Conservation (phyloP, 2,888 invertebrate species). For the Psococerastis gibbosa region DNA sequence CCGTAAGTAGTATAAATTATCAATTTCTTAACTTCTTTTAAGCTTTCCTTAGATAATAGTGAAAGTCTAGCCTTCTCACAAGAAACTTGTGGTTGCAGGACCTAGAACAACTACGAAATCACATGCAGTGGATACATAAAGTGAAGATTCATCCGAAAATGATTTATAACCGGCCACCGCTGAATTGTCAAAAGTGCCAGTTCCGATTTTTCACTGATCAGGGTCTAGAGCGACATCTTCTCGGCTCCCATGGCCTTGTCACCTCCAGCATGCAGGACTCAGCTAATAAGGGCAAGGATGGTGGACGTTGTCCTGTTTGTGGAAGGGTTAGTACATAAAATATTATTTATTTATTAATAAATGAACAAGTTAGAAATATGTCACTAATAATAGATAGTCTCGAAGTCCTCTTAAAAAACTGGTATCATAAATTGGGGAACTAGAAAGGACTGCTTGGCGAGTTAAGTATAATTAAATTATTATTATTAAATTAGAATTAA, state of each 20-base stretch:
- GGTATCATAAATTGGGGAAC: too few relatives aligned
- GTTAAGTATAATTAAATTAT: too few relatives aligned
- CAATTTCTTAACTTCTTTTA: too few relatives aligned
- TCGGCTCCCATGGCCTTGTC: constrained; percentile 85
- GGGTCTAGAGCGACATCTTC: constrained; percentile 83
- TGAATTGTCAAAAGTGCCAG: constrained; percentile 92
- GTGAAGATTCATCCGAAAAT: constrained; percentile 57
- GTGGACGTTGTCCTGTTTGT: constrained; percentile 86
- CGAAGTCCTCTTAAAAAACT: too few relatives aligned
- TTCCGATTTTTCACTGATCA: constrained; percentile 89
- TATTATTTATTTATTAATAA: too few relatives aligned
- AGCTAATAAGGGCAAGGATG: constrained; percentile 85
- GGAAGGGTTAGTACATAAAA: constrained; percentile 50
- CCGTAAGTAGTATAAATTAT: too few relatives aligned
- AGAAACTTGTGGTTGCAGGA: constrained; percentile 31
- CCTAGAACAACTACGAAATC: constrained; percentile 79
- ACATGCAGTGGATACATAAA: constrained; percentile 97
- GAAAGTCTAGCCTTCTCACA: neutral
- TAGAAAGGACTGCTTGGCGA: too few relatives aligned
- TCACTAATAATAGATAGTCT: too few relatives aligned
- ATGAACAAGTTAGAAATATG: too few relatives aligned
- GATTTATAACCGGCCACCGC: constrained; percentile 56
- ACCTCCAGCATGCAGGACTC: constrained; percentile 93
- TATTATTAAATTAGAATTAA: too few relatives aligned
- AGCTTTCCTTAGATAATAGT: too few relatives aligned